A percentile compares a stretch with the other conserved stretches of the same genome.
Conservation (phyloP, 2,888 invertebrate genomes). For the Siphlonurus alternatus region DNA sequence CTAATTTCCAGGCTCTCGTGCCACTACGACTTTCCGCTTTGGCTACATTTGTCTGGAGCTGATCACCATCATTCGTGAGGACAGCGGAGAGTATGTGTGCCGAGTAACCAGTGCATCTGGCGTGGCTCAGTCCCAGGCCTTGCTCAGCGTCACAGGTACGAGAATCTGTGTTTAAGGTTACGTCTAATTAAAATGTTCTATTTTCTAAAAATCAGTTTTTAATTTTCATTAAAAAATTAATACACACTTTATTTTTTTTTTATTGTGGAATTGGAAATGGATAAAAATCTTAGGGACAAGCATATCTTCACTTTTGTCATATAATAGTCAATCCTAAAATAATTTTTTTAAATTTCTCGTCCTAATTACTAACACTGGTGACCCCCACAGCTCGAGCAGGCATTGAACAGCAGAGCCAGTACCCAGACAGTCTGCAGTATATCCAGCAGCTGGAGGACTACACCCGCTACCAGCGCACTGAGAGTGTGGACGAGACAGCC, state of each 20-base stretch:
- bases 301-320: too few species aligned
- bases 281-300: too few species aligned
- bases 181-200: neutral
- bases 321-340: too few species aligned
- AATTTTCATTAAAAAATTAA: neutral
- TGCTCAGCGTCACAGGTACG: conserved; percentile 53
- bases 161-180: conserved; percentile 12
- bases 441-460: conserved; percentile 84
- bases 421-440: conserved; percentile 80
- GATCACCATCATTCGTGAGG: conserved; percentile 66
- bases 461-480: conserved; percentile 68
- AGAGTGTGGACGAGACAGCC: conserved; percentile 59
- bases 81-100: conserved; percentile 82
- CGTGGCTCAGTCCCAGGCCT: conserved; percentile 68
- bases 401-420: conserved; percentile 76
- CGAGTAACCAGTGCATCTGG: conserved; percentile 76
- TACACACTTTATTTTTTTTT: conserved; percentile 2
- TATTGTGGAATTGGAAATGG: conserved; percentile 6
- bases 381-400: conserved; percentile 58
- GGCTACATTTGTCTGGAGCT: conserved; percentile 92
- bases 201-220: neutral
- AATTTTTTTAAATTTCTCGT: too few species aligned
- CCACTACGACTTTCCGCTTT: conserved; percentile 89
- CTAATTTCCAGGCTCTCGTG: conserved; percentile 62
- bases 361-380: too few species aligned